Evolutionary conservation across 1,140 invertebrate species (phyloP), one percentile per base, ranked within the genome.

Genomic region (Vollenhovia emeryi): DNA sequence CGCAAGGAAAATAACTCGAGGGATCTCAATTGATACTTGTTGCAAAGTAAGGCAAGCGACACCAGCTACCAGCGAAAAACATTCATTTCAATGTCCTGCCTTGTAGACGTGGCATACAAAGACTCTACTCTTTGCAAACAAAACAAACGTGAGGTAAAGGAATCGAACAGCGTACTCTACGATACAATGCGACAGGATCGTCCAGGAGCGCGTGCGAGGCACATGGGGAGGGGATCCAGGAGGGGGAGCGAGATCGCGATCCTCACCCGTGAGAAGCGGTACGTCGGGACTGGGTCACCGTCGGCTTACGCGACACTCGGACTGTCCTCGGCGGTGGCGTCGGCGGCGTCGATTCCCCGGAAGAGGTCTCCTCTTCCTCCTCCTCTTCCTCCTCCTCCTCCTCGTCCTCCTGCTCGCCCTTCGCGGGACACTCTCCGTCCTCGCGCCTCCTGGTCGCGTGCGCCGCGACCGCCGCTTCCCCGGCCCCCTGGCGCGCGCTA

Each of bases 261-360:
- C n/a, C 88, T 89, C 66, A 89, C 88, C 87, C 30, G 59, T 74
- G 33, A 73, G 27, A 45, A 43, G 71, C 66, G n/a, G 7, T 18
- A 6, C 27, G 4, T 45, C 36, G 78, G 33, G 50, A 30, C 24
- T 73, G 66, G 6, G 74, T 66, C 36, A 55, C 60, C 52, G 73
- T 59, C 27, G 24, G 24, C 27, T 69, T 62, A 36, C 40, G 45
- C 55, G 64, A 30, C 27, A 68, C 45, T 73, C 27, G 55, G 43
- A 83, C 68, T 11, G 50, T 36, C 75, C 91, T 90, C 59, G 92
- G 91, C 82, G 92, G 92, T 84, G 92, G 93, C 40, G 92, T 94
- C 60, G 94, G 93, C 82, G 93, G 91, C 66, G 91, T 90, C 45
- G 92, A 94, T 68, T 86, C 87, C 48, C 91, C 91, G 78, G 91